Evolutionary conservation across 2,888 invertebrate species (phyloP).

Genomic region (Linnaemya vulpina): DNA sequence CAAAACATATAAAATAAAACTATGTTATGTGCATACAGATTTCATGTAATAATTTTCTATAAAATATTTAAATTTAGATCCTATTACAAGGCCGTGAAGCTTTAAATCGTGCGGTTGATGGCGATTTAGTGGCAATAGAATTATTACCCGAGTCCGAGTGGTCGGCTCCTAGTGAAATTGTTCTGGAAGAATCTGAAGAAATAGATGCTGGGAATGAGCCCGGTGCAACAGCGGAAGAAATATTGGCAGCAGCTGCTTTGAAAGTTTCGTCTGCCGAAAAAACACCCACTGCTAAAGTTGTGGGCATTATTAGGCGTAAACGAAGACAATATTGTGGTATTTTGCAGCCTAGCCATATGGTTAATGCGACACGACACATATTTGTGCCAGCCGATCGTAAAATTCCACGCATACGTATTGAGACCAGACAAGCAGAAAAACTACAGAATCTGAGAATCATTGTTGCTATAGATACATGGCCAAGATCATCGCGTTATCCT

Average conservation of each 20-base stretch:
- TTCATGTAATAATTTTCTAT: background rate
- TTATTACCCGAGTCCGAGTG: slow-evolving; percentile 94
- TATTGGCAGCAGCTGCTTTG: slow-evolving; percentile 83
- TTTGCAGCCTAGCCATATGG: slow-evolving; percentile 89
- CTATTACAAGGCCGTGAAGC: slow-evolving; percentile 92
- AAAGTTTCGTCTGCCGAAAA: slow-evolving; percentile 80
- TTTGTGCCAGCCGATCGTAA: slow-evolving; percentile 97
- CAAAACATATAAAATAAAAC: background rate
- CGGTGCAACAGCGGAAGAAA: slow-evolving; percentile 78
- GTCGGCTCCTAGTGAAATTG: slow-evolving; percentile 94
- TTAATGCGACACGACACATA: slow-evolving; percentile 89
- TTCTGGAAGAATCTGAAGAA: slow-evolving; percentile 88
- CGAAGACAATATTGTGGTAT: slow-evolving; percentile 99
- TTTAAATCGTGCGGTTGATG: slow-evolving; percentile 96
- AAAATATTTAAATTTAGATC: slow-evolving; percentile 84
- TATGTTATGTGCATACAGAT: slow-evolving; percentile 10
- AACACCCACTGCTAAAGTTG: slow-evolving; percentile 89
- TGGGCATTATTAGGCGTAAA: slow-evolving; percentile 97
- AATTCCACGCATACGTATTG: slow-evolving; percentile 97
- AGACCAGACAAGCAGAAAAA: slow-evolving; percentile 94
- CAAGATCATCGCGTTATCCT: slow-evolving; percentile 95
- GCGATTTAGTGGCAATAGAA: slow-evolving; percentile 96
- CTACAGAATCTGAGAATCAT: slow-evolving; percentile 94
- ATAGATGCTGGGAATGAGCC: slow-evolving; percentile 87
- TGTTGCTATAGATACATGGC: slow-evolving; percentile 98